Evolutionary conservation across 1,140 invertebrate genomes (phyloP).

Genomic region (Coptotermes formosanus): DNA sequence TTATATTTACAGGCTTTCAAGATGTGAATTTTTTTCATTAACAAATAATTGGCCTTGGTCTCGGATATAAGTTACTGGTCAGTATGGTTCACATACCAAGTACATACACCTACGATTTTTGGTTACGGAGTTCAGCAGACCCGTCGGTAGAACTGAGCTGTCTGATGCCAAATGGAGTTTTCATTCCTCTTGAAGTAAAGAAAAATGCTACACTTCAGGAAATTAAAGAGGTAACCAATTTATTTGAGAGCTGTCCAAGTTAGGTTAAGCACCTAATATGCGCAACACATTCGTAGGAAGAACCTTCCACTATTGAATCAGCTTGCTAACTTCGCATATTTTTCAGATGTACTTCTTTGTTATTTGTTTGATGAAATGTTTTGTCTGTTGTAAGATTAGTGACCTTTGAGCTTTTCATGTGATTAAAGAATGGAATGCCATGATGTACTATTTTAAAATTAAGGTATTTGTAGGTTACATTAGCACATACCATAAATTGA

Average conservation of each 20-base stretch:
- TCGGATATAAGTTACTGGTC: background rate
- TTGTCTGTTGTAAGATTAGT: too few relatives aligned
- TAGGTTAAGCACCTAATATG: background rate
- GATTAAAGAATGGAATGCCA: too few relatives aligned
- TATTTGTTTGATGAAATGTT: too few relatives aligned
- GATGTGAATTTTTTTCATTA: background rate
- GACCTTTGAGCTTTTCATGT: too few relatives aligned
- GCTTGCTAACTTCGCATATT: background rate
- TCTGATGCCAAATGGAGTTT: conserved; percentile 80
- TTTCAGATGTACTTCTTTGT: background rate
- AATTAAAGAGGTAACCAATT: conserved; percentile 73
- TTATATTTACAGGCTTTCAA: background rate
- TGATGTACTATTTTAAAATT: too few relatives aligned
- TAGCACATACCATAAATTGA: too few relatives aligned
- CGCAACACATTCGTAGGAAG: background rate
- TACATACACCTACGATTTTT: conserved; percentile 62
- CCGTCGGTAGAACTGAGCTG: conserved; percentile 68
- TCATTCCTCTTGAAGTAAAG: conserved; percentile 67
- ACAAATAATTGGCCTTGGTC: background rate
- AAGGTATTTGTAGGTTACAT: too few relatives aligned
- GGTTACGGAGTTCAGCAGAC: conserved; percentile 57
- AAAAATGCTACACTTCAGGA: conserved; percentile 73
- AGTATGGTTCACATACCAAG: conserved; percentile 63
- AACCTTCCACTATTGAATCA: too few relatives aligned
- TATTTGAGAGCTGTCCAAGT: conserved; percentile 26